Base-by-base conservation (phyloP, 2,888 invertebrate genomes). In the Argyresthia goedartella region DNA sequence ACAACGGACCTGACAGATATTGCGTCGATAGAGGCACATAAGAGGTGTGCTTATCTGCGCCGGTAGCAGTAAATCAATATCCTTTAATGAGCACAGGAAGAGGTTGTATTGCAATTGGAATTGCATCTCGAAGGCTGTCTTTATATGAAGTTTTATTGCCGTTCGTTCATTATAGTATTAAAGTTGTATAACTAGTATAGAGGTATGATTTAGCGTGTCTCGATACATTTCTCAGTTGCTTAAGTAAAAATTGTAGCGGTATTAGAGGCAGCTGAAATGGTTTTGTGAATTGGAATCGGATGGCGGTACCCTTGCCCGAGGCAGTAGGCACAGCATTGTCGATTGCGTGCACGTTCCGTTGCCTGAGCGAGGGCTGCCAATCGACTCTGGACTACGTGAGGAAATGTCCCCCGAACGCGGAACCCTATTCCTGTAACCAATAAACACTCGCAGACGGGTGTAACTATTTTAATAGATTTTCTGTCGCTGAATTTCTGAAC, bases 311-410 rank as follows among this genome's bases (percentile, higher is more conserved):
- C 4, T 41, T 41, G 41, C 4, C n/a, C 41, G 41, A 13, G 25
- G 25, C 25, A 25, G 25, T 25, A 25, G 25, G 25, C 25, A 25
- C 59, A 57, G 62, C 63, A 65, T 75, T 75, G 63, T 64, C 61
- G 63, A 78, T 73, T 74, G 67, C 69, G 67, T 65, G 67, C 79
- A 78, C 77, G 79, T 77, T 64, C 53, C 59, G 63, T 66, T 70
- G 70, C 67, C 65, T 69, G 69, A 68, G 69, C 63, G 67, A 68
- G 73, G 70, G 68, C 69, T 70, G 62, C 63, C 68, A 61, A 64
- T 66, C 57, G 64, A 55, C 56, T 58, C 50, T n/a, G 59, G 34
- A 15, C 47, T 70, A 75, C 77, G 77, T 77, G 76, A 73, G 63
- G 64, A 65, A 68, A 73, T 73, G 73, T 71, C 67, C 67, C 70